Evolutionary conservation across 2,113 vertebrate genomes (phyloP).

Genomic region (Myotis lucifugus): DNA sequence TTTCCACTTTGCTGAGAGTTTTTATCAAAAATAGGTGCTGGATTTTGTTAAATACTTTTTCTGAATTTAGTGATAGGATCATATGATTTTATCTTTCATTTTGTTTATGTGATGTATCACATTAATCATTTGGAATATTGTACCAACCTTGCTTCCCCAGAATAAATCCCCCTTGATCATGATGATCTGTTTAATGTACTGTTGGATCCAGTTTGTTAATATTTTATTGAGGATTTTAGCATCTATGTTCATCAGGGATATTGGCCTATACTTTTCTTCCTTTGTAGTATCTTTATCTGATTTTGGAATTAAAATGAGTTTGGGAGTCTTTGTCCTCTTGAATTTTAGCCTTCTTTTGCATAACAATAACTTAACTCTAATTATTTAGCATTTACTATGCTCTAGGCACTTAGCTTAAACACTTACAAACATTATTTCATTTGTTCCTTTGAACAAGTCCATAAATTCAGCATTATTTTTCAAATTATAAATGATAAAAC

Average conservation of each 20-base stretch:
- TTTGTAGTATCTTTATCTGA: no score
- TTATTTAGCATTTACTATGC: constrained; percentile 20
- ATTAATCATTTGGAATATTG: not conserved
- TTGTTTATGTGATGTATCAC: not conserved
- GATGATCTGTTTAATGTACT: no score
- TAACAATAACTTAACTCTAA: not conserved
- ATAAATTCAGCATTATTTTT: not conserved
- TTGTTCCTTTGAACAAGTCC: not conserved
- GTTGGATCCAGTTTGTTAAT: no score
- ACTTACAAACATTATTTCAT: not conserved
- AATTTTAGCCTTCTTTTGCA: not conserved
- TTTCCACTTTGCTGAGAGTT: no score
- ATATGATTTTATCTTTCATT: not conserved
- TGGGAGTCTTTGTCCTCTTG: not conserved
- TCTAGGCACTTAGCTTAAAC: not conserved
- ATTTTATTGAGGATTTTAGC: no score
- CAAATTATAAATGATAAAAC: not conserved
- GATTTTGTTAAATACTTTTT: no score
- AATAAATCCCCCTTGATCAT: no score
- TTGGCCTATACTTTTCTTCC: no score
- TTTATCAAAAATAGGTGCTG: no score
- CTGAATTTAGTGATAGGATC: not conserved
- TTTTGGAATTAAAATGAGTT: not conserved
- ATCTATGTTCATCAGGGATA: no score
- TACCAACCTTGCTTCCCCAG: not conserved